Evolutionary conservation across 2,888 invertebrate genomes (phyloP), one percentile per base, ranked within the genome.

Genomic region (Tridacna crocea): DNA sequence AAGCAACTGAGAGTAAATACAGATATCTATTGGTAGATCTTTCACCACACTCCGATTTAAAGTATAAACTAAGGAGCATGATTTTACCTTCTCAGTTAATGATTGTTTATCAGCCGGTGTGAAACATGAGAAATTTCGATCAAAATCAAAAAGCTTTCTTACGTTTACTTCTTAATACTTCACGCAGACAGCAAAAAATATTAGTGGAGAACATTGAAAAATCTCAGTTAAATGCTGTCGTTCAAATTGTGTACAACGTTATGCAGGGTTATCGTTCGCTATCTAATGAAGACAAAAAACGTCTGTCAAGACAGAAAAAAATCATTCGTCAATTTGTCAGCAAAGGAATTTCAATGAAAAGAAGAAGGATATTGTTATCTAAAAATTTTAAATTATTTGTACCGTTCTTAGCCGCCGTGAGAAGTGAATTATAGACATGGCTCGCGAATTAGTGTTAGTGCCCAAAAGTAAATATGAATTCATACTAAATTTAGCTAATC

Each of bases 81-180:
- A 80, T 85, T 13, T 84, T 85, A 72, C 83, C 80, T 19, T 80
- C 73, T 61, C 85, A 87, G 72, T 80, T 82, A 47, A 79, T 81
- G 80, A 79, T 58, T 22, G 60, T 82, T 0, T 82, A 79, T 66
- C 66, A 27, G 36, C 82, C 82, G 12, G 75, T 58, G 15, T 77
- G 70, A 75, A 60, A 60, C 24, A 17, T 79, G 74, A 72, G 77
- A 22, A 68, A 26, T 11, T 6, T 65, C 46, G 10, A 66, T 75
- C 19, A 77, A 74, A 63, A 77, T 65, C 26, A 58, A 79, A 61
- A 47, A 24, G 46, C 70, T 76, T 84, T 81, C 65, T 77, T 84
- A 61, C 15, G 74, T 17, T 36, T 79, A n/a, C 47, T 81, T 17
- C 26, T 79, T 1, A 17, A 58, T 55, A 66, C 79, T 27, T 77